Base-by-base conservation (phyloP, 2,888 invertebrate species). In the Scaptomyza parva region DNA sequence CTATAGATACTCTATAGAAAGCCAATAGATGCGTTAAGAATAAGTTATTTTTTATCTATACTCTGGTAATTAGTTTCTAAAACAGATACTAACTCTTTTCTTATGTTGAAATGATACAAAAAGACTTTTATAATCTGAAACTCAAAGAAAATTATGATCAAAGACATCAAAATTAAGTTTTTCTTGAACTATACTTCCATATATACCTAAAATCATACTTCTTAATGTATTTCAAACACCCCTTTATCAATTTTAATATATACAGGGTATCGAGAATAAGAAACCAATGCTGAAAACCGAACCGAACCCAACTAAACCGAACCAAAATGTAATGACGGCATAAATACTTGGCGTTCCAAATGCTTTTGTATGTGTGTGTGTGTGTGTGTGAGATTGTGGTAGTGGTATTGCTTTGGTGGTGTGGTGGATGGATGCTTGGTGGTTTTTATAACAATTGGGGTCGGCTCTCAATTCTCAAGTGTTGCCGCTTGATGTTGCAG, bases 311-410 rank as follows among this genome's bases (percentile, higher is more conserved):
- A 77, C 57, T 62, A 60, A 63, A 70, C 58, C 70, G 76, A 62
- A 80, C 71, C 70, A 54, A 70, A 72, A 80, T 68, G 81, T 84
- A 83, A 83, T 86, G 83, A 86, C 78, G 73, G 78, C 87, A 88
- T 84, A 80, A 84, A 84, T 83, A 84, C 83, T 69, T 74, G 70
- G 72, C 75, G 64, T 70, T 76, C 58, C 64, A 68, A 75, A 74
- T 62, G 81, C 52, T 62, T 43, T 74, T 12, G 18, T 8, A 18
- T 17, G 18, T 22, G 30, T 65, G 54, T 40, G 20, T 33, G 6
- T 22, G 43, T 7, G 22, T 45, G n/a, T 37, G 20, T 33, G 9
- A 18, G 39, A 17, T 37, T 28, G 18, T 41, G 24, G 45, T 53
- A 40, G 40, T 62, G 63, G 40, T 33, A 12, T 33, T n/a, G n/a